Conservation (phyloP, 2,888 invertebrate genomes). For the Orgyia antiqua region DNA sequence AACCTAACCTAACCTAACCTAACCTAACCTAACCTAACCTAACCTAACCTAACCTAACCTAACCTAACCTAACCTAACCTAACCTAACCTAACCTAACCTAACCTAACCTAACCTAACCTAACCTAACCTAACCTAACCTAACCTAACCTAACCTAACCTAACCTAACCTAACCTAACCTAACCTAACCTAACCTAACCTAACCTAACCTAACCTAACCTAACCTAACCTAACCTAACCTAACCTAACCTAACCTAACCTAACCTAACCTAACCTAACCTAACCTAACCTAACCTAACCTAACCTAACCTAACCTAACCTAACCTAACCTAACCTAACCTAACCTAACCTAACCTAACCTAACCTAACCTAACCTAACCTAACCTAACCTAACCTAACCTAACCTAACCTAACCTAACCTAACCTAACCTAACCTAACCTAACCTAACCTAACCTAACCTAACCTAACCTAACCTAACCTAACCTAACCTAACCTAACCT, state of each 20-base stretch:
- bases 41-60: slow-evolving; percentile 16
- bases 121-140: slow-evolving; percentile 14
- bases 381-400: slow-evolving; percentile 6
- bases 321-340: slow-evolving; percentile 11
- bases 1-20: slow-evolving; percentile 15
- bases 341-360: slow-evolving; percentile 4
- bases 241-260: slow-evolving; percentile 5
- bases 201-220: slow-evolving; percentile 5
- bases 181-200: slow-evolving; percentile 10
- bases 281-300: slow-evolving; percentile 8
- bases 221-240: slow-evolving; percentile 9
- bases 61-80: slow-evolving; percentile 8
- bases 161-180: slow-evolving; percentile 6
- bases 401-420: slow-evolving; percentile 9
- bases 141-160: slow-evolving; percentile 11
- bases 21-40: slow-evolving; percentile 16
- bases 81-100: slow-evolving; percentile 18
- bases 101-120: slow-evolving; percentile 19
- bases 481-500: slow-evolving; percentile 14
- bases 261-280: slow-evolving; percentile 8
- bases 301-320: slow-evolving; percentile 9
- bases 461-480: slow-evolving; percentile 15
- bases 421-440: slow-evolving; percentile 9
- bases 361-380: slow-evolving; percentile 10
- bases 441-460: slow-evolving; percentile 15